A percentile compares a stretch with the other conserved stretches of the same genome.
Conservation (phyloP, 2,113 vertebrate species). For the Myiopsitta monachus region DNA sequence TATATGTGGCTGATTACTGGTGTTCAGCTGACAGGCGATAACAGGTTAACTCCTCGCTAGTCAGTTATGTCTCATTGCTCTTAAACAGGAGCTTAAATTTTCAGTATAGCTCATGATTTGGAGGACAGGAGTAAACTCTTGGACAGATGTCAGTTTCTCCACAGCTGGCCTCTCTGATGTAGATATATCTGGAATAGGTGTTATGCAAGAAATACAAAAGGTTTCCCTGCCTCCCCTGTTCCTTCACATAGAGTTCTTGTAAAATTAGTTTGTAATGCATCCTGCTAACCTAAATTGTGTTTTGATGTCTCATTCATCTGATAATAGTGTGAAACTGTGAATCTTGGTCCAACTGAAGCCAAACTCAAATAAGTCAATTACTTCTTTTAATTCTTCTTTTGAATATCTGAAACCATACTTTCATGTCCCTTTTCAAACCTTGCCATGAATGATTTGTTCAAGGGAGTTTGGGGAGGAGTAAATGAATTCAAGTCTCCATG, state of each 20-base stretch:
- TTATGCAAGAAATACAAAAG: neutral
- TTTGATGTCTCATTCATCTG: neutral
- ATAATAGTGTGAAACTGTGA: neutral
- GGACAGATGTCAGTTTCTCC: neutral
- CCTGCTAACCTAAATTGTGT: neutral
- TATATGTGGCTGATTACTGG: neutral
- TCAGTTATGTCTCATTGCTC: neutral
- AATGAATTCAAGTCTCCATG: slow-evolving; percentile 20
- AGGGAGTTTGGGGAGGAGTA: neutral
- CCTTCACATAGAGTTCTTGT: neutral
- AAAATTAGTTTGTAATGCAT: neutral
- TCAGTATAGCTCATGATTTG: neutral
- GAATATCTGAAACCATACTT: neutral
- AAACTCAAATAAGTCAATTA: neutral
- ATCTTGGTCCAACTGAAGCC: neutral
- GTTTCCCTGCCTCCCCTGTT: neutral
- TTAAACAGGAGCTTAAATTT: neutral
- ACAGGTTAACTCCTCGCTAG: neutral
- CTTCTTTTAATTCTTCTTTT: neutral
- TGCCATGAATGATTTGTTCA: slow-evolving; percentile 19
- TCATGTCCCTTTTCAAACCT: neutral
- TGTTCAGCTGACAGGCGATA: neutral
- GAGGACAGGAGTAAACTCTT: neutral
- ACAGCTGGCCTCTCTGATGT: neutral
- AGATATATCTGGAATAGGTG: neutral